Evolutionary conservation across 2,888 invertebrate species (phyloP).

Genomic region (Ferdinandea cuprea): DNA sequence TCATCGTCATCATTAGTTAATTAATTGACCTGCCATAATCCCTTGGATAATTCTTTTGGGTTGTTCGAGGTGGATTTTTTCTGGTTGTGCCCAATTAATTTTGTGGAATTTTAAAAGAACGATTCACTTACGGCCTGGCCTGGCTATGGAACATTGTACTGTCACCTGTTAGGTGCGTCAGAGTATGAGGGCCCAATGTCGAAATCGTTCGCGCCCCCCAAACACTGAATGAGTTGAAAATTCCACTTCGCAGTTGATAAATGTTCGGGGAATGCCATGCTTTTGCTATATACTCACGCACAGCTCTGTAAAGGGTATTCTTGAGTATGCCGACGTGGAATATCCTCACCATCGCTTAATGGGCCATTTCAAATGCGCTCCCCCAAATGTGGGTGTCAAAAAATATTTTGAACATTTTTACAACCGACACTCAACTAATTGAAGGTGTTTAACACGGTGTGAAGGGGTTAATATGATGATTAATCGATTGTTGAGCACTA

Average conservation of each 20-base stretch:
- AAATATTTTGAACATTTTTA: constrained; percentile 70
- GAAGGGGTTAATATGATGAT: constrained; percentile 74
- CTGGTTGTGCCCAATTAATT: constrained; percentile 65
- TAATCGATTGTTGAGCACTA: constrained; percentile 66
- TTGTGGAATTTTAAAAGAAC: constrained; percentile 70
- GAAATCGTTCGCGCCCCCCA: background rate
- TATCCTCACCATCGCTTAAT: constrained; percentile 44
- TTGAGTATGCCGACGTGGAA: constrained; percentile 29
- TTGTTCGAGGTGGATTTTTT: constrained; percentile 29
- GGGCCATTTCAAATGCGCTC: constrained; percentile 55
- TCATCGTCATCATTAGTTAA: constrained; percentile 46
- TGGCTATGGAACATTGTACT: constrained; percentile 54
- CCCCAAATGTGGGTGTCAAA: constrained; percentile 63
- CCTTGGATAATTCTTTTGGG: constrained; percentile 51
- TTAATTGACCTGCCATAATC: constrained; percentile 71
- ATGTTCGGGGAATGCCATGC: constrained; percentile 57
- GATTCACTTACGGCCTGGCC: constrained; percentile 37
- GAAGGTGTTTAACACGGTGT: constrained; percentile 58
- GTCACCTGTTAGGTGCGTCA: constrained; percentile 65
- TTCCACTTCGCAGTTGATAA: constrained; percentile 64
- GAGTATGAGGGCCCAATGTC: background rate
- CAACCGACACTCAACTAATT: constrained; percentile 68
- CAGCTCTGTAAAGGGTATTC: constrained; percentile 31
- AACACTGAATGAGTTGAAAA: constrained; percentile 46
- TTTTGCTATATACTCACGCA: background rate